phyloP scores from a whole-genome alignment of 1,140 invertebrate genomes.

The Spodoptera frugiperda region DNA sequence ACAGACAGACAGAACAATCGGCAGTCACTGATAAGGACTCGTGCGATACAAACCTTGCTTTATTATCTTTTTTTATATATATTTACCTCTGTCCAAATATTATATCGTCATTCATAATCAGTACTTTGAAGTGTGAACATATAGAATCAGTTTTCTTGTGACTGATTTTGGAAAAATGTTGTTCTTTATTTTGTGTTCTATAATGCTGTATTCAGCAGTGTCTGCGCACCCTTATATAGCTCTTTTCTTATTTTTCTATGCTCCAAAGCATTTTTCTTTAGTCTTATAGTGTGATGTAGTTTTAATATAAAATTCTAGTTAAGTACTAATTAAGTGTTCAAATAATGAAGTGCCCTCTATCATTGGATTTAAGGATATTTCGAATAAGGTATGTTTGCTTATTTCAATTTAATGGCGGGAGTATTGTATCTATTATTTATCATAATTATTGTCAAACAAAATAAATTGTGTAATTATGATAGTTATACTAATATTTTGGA shows the following conservation, averaged over 20 bases:
- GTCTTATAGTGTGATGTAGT: constrained; percentile 11
- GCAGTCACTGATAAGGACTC: constrained; percentile 13
- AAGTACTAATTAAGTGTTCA: no score
- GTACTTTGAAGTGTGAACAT: background rate
- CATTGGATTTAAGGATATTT: no score
- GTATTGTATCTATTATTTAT: no score
- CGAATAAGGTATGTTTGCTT: no score
- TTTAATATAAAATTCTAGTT: background rate
- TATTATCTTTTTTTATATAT: constrained; percentile 12
- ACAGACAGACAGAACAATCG: background rate
- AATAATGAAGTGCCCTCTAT: no score
- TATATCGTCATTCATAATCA: constrained; percentile 2
- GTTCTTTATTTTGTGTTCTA: constrained; percentile 46
- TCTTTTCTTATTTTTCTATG: constrained; percentile 59
- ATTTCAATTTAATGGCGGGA: no score
- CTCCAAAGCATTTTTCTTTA: constrained; percentile 48
- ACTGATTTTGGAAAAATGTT: constrained; percentile 26
- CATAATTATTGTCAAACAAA: no score
- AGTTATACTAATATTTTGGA: no score
- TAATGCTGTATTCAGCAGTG: constrained; percentile 54
- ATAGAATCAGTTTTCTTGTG: no score
- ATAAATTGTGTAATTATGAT: no score
- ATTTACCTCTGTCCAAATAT: background rate
- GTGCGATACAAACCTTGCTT: constrained; percentile 8
- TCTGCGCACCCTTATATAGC: constrained; percentile 55